Conservation (phyloP, 1,140 invertebrate species). For the Venturia canescens region DNA sequence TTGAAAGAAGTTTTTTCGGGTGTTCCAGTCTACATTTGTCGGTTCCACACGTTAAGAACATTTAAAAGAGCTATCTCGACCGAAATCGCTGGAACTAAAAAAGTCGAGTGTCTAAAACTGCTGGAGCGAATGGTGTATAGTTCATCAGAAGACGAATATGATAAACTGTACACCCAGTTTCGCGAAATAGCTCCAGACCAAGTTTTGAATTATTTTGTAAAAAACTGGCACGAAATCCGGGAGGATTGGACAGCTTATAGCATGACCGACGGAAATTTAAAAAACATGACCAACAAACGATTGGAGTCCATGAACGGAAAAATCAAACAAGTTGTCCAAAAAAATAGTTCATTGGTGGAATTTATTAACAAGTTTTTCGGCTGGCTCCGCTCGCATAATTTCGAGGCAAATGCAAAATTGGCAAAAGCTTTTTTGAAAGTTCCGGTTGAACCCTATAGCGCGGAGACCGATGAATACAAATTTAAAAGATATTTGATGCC, state of each 20-base stretch:
- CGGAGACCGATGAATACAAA: neutral
- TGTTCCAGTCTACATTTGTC: slow-evolving; percentile 44
- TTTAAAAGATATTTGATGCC: slow-evolving; percentile 5
- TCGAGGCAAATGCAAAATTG: neutral
- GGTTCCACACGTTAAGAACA: slow-evolving; percentile 41
- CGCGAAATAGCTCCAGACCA: neutral
- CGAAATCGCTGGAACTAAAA: neutral
- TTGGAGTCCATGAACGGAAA: slow-evolving; percentile 49
- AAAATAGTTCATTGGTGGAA: slow-evolving; percentile 38
- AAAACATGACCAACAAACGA: slow-evolving; percentile 52
- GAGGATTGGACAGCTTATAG: slow-evolving; percentile 50
- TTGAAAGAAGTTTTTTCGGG: slow-evolving; percentile 47
- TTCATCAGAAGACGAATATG: slow-evolving; percentile 16
- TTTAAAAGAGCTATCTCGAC: slow-evolving; percentile 12
- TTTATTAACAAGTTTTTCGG: slow-evolving; percentile 35
- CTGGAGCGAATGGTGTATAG: slow-evolving; percentile 27
- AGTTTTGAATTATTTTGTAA: slow-evolving; percentile 41
- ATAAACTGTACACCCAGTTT: slow-evolving; percentile 22
- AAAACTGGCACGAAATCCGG: slow-evolving; percentile 50
- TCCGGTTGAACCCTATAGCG: neutral
- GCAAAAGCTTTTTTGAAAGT: slow-evolving; percentile 17
- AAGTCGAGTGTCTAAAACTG: neutral
- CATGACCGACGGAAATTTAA: slow-evolving; percentile 48
- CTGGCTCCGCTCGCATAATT: slow-evolving; percentile 19
- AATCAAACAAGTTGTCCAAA: slow-evolving; percentile 50